Conservation (phyloP, 2,113 vertebrate genomes). For the Holacanthus passer region DNA sequence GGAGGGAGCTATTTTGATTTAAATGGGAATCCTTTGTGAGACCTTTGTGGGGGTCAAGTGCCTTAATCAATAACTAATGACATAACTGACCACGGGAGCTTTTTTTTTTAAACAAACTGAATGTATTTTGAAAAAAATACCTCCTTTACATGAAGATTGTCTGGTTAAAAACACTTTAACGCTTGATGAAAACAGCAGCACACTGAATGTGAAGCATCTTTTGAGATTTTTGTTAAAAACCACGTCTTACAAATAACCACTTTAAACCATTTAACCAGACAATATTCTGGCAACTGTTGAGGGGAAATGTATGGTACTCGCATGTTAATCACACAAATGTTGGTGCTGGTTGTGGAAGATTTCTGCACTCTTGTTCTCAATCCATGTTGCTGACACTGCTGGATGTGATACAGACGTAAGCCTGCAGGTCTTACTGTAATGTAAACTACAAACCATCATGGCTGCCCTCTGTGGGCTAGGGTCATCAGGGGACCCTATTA, state of each 20-base stretch:
- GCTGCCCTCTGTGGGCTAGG: background rate
- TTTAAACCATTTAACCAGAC: slow-evolving; percentile 4
- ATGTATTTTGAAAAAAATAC: slow-evolving; percentile 55
- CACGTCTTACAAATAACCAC: slow-evolving; percentile 12
- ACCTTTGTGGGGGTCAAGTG: slow-evolving; percentile 25
- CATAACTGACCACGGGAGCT: background rate
- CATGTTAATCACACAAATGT: background rate
- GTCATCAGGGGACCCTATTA: background rate
- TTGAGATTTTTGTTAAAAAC: too few relatives aligned
- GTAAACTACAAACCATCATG: background rate
- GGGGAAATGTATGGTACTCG: background rate
- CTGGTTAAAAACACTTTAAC: background rate
- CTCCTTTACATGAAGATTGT: slow-evolving; percentile 20
- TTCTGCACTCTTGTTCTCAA: background rate
- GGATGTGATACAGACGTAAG: slow-evolving; percentile 13
- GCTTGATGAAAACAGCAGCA: slow-evolving; percentile 7
- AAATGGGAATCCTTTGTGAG: slow-evolving; percentile 3
- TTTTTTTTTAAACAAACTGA: slow-evolving; percentile 31
- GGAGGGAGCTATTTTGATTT: slow-evolving; percentile 23
- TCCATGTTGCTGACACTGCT: background rate
- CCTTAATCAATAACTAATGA: slow-evolving; percentile 32
- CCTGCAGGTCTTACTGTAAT: background rate
- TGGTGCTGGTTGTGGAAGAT: background rate
- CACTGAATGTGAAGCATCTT: slow-evolving; percentile 48
- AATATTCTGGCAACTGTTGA: background rate